Evolutionary conservation across 1,140 invertebrate genomes (phyloP), one percentile per base, ranked within the genome.

Genomic region (Apocrypta bakeri): DNA sequence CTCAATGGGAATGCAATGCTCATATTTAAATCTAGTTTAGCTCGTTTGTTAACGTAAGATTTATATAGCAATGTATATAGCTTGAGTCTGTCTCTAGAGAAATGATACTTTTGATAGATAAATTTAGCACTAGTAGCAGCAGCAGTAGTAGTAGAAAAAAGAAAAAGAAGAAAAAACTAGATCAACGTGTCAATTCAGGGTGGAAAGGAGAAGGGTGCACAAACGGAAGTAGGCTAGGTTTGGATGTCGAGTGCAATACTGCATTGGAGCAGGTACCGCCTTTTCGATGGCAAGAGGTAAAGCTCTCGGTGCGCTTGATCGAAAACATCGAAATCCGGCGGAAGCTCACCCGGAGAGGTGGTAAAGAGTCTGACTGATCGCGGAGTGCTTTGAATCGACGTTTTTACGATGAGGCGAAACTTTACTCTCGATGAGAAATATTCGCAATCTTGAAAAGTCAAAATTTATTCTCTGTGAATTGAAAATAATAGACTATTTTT

Each of bases 21-120:
- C 42, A n/a, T 48, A 69, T 42, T 74, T 80, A 61, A 84, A 63
- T 73, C 24, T 25, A 64, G 31, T 80, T 80, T 64, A 42, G 63
- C 31, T 80, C 79, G 33, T 74, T 80, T 73, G 61, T 63, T 72
- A 14, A n/a, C 0, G 27, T 7, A 33, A 71, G 77, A 79, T 79
- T 79, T 79, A 78, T 78, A 25, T 31, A 11, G 17, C 63, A 25
- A 12, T 42, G 40, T 56, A 11, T 48, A 48, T 17, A 17, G 14
- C 42, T 48, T 17, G 42, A 2, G 42, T 1, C 40, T 1, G 40
- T n/a, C n/a, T n/a, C n/a, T n/a, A n/a, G n/a, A n/a, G n/a, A n/a
- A n/a, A n/a, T n/a, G n/a, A n/a, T n/a, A n/a, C n/a, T n/a, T n/a
- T n/a, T n/a, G n/a, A n/a, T n/a, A n/a, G n/a, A n/a, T 37, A 37